A percentile compares a stretch with the other conserved stretches of the same genome.
phyloP scores from a whole-genome alignment of 2,888 invertebrate species.

The Pecten maximus region DNA sequence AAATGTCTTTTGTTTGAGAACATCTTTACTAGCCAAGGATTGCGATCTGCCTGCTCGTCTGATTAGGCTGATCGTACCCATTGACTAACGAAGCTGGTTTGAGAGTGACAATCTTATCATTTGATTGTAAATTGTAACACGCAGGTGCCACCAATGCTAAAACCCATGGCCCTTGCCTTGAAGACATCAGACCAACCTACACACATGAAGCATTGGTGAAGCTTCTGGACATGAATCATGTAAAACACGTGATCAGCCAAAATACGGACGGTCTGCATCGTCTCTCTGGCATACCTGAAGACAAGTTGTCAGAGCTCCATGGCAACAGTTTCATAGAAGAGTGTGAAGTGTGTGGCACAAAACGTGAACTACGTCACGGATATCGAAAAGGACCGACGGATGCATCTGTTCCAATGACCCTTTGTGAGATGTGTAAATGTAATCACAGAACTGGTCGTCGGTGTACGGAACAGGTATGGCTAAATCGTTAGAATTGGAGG shows the following conservation, averaged over 20 bases:
- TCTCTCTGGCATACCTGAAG: neutral
- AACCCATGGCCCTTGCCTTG: neutral
- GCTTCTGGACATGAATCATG: neutral
- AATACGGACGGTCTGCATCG: neutral
- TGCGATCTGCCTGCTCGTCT: no score
- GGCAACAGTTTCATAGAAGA: neutral
- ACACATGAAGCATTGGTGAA: neutral
- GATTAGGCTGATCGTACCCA: no score
- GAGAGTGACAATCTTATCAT: no score
- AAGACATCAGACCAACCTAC: neutral
- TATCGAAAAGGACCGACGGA: neutral
- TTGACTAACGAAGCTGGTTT: no score
- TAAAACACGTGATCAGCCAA: neutral
- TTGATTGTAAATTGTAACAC: no score
- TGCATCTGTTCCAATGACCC: neutral
- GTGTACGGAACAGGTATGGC: neutral
- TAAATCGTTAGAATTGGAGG: no score
- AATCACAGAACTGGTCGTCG: neutral
- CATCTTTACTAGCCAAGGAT: no score
- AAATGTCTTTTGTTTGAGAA: no score
- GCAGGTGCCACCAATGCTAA: neutral
- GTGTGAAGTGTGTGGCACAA: neutral
- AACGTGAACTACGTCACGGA: neutral
- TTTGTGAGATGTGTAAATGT: neutral
- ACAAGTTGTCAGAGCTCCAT: neutral